phyloP scores from a whole-genome alignment of 37 sponge, comb jelly and placozoan species.

The Hormiphora californensis region DNA sequence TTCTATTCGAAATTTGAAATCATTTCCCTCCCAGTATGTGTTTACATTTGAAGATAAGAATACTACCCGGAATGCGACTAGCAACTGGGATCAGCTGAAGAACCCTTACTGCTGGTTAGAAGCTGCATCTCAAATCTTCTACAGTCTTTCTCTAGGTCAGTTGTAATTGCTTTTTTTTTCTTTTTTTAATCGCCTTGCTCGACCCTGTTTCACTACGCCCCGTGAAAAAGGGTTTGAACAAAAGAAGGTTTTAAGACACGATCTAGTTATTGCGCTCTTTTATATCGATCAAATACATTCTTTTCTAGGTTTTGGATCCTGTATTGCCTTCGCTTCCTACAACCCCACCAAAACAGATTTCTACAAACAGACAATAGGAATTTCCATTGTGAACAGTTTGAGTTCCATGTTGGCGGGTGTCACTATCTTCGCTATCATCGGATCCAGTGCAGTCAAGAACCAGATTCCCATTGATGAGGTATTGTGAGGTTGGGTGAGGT shows the following conservation, averaged over 20 bases:
- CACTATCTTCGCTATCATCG: slow-evolving; percentile 82
- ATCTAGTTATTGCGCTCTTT: not conserved
- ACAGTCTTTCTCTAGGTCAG: slow-evolving; percentile 73
- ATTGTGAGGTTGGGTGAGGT: no score
- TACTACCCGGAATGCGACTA: not conserved
- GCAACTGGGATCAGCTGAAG: slow-evolving; percentile 7
- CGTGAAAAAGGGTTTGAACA: no score
- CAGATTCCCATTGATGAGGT: slow-evolving; percentile 55
- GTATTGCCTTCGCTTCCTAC: slow-evolving; percentile 85
- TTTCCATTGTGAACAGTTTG: slow-evolving; percentile 74
- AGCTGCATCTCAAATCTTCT: slow-evolving; percentile 98
- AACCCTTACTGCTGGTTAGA: slow-evolving; percentile 82
- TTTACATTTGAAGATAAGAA: not conserved
- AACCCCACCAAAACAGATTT: slow-evolving; percentile 65
- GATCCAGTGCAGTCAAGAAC: slow-evolving; percentile 66
- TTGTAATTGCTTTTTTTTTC: not conserved
- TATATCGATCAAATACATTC: not conserved
- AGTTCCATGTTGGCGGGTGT: slow-evolving; percentile 83
- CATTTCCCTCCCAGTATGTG: no score
- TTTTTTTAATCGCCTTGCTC: not conserved
- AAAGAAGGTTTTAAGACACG: no score
- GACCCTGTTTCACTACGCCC: not conserved
- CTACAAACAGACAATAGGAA: slow-evolving; percentile 68
- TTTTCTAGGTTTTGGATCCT: slow-evolving; percentile 69
- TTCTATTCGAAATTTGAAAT: no score